Conservation (phyloP, 2,113 vertebrate genomes). For the Mus spicilegus region DNA sequence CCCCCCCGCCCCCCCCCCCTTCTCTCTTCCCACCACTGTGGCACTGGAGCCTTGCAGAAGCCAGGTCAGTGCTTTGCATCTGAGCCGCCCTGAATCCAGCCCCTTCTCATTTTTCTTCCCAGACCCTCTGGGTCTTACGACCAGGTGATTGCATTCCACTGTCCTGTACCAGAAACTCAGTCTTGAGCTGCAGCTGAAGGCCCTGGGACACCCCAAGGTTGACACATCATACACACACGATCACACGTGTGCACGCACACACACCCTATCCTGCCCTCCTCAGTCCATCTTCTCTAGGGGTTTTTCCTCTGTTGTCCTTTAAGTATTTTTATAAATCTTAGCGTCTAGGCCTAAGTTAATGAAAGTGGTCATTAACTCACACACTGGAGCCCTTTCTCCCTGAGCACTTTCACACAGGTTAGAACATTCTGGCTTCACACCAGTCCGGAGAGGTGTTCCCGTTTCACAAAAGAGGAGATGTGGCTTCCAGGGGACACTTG, state of each 20-base stretch:
- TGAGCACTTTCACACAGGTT: not conserved
- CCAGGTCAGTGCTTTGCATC: not conserved
- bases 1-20: too few relatives aligned
- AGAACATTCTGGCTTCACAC: not conserved
- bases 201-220: not conserved
- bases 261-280: not conserved
- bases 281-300: too few relatives aligned
- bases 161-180: not conserved
- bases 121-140: not conserved
- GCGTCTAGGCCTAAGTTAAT: slow-evolving; percentile 31
- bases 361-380: not conserved
- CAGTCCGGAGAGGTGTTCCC: not conserved
- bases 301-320: not conserved
- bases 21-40: not conserved
- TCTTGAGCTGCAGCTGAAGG: not conserved
- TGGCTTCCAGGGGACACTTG: not conserved
- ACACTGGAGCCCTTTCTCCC: not conserved
- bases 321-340: slow-evolving; percentile 38
- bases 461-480: not conserved
- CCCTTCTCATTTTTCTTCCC: not conserved
- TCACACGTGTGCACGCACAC: not conserved
- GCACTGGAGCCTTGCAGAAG: too few relatives aligned
- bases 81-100: not conserved
- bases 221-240: too few relatives aligned
- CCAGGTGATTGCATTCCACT: not conserved